Evolutionary conservation across 37 sponge, comb jelly and placozoan genomes (phyloP), one percentile per base, ranked within the genome.

Genomic region (Cliona cf. orientalis): DNA sequence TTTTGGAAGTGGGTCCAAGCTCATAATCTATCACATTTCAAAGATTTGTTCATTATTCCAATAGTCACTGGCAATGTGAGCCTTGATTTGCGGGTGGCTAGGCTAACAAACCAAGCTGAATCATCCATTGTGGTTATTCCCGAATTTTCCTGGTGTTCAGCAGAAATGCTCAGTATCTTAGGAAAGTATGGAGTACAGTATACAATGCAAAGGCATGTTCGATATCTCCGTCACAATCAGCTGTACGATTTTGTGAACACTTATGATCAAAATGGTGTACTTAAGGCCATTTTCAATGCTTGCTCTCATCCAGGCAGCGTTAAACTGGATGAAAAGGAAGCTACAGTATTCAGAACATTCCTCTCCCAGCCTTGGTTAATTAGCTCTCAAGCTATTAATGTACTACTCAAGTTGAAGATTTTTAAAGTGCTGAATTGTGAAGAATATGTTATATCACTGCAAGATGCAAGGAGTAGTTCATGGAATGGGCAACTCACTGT

Each of bases 1-100:
- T 84, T 75, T 39, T 84, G 84, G 84, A 34, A 67, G 42, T 84
- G 84, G 84, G 68, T 84, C 6, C 66, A 46, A 45, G 3, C 22
- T 2, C 21, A 75, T 32, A 26, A 64, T 53, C 45, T 84, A 19
- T 9, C 3, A 0, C 42, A 2, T 0, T 84, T 84, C 63, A 56
- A 2, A 1, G 35, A 39, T 9, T 32, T 40, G 2, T 56, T 65
- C 1, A 4, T 84, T 22, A 36, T 84, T 49, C 84, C 84, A 23
- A n/a, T 75, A n/a, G n/a, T n/a, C n/a, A n/a, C n/a, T n/a, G n/a
- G n/a, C n/a, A n/a, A n/a, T n/a, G n/a, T n/a, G n/a, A n/a, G n/a
- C n/a, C n/a, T n/a, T n/a, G n/a, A n/a, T n/a, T n/a, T n/a, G n/a
- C n/a, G n/a, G n/a, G n/a, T n/a, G n/a, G n/a, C n/a, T n/a, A n/a